Base-by-base conservation (phyloP, 2,888 invertebrate species). In the Brassicogethes aeneus region DNA sequence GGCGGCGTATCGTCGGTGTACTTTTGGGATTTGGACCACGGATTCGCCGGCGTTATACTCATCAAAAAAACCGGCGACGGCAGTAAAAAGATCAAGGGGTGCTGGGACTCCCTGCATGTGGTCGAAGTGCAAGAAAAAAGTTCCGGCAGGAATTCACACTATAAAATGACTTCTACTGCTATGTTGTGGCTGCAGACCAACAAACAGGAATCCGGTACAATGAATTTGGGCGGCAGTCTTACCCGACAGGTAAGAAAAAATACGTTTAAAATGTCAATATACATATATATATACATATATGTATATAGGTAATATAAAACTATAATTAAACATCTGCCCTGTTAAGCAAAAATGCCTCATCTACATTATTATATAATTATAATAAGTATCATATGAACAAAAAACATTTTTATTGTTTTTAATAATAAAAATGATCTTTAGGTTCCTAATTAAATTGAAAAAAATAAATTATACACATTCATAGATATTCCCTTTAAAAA, bases 51-150 rank as follows among this genome's bases (percentile, higher is more conserved):
- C 54, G 97, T 96, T 31, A 95, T 99, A 62, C 75, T 99, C 57
- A 97, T 99, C 59, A 99, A 99, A 70, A 99, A 99, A 71, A 94
- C 93, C 1, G 97, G 96, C 0, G 96, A 97, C 69, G 96, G 96
- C 12, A 94, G 94, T 30, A 94, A 92, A 71, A 95, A 93, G 71
- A 97, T 97, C 57, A 95, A 95, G 68, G 99, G 99, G 1, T 97
- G 97, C 69, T 99, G 99, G 99, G 99, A 99, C 67, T 97, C 97
- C 2, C 95, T 99, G 61, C 99, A 99, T 64, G 99, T 99, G 0
- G 92, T 99, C 12, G 99, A 99, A 71, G 96, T 99, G 1, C 91
- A 92, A 64, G 95, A 96, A 66, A 96, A 96, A 70, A 85, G 91
- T 36, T 87, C 86, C 15, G 95, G 95, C 0, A 78, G 93, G 40